Evolutionary conservation across 2,888 invertebrate genomes (phyloP), one percentile per base, ranked within the genome.

Genomic region (Zele albiditarsus): DNA sequence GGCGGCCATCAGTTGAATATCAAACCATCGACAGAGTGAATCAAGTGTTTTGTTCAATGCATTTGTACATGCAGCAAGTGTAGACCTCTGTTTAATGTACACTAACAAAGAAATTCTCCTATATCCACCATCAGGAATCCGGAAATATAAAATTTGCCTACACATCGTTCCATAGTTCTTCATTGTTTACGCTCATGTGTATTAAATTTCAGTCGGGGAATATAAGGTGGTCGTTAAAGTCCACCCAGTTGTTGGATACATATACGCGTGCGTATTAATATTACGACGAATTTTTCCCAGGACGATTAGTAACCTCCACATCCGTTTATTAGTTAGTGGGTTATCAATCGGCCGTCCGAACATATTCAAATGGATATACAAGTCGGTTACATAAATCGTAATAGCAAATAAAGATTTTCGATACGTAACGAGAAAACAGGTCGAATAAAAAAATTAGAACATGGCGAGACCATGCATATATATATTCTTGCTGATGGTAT

Each of bases 401-500:
- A 49, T 27, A 16, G 14, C 10, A 4, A 46, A 14, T 27, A 49
- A 25, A 46, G 3, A 49, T 14, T 67, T n/a, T 28, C n/a, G 53
- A 16, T 27, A 67, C 4, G 33, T 20, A 46, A n/a, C 12, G 16
- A n/a, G 38, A 20, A 33, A 28, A 16, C 8, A 69, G 20, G n/a
- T 3, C 16, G 31, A 25, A 28, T 14, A 71, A 23, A 62, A 62
- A 25, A 60, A n/a, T 27, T 3, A 23, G 65, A 80, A 74, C 8
- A 81, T 77, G 76, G 76, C 53, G 63, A 70, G 58, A 23, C 6
- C 67, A n/a, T 27, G 58, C 8, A 20, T 72, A 6, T 23, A 75
- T 16, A 74, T 79, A 49, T 58, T 81, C 25, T 53, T 84, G 10
- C 23, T 81, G 0, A 53, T 80, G 23, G 23, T 79, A 25, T 46